Conservation (phyloP, 2,888 invertebrate species). For the Eristalis arbustorum region DNA sequence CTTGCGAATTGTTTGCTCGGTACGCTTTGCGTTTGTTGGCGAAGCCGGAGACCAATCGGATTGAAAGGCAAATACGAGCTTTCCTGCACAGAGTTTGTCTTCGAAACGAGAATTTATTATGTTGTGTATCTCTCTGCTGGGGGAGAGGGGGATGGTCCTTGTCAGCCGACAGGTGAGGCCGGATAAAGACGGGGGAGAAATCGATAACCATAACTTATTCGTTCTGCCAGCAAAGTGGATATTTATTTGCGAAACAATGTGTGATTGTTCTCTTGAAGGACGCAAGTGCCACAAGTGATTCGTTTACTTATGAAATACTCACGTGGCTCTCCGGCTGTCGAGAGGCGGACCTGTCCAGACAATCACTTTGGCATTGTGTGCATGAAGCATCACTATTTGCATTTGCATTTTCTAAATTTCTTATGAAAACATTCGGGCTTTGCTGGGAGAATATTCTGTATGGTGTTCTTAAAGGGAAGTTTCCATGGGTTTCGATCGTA, state of each 20-base stretch:
- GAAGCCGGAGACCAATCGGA: slow-evolving; percentile 55
- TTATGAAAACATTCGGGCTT: too few species aligned
- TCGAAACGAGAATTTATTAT: slow-evolving; percentile 44
- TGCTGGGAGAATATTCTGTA: too few species aligned
- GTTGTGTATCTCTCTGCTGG: not conserved
- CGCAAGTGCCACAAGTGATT: not conserved
- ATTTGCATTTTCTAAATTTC: too few species aligned
- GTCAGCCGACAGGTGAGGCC: not conserved
- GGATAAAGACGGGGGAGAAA: slow-evolving; percentile 20
- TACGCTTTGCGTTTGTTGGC: slow-evolving; percentile 44
- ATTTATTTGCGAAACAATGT: slow-evolving; percentile 48
- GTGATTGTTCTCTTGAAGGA: slow-evolving; percentile 7
- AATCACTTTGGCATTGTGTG: too few species aligned
- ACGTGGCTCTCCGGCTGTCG: not conserved
- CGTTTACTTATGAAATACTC: not conserved
- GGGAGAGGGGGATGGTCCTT: not conserved
- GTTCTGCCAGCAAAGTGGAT: slow-evolving; percentile 27
- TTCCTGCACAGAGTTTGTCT: slow-evolving; percentile 24
- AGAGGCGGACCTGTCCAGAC: too few species aligned
- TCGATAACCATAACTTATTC: slow-evolving; percentile 50
- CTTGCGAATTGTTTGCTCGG: slow-evolving; percentile 54
- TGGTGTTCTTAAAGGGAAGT: too few species aligned
- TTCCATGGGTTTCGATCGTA: too few species aligned
- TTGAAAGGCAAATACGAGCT: slow-evolving; percentile 61
- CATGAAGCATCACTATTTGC: too few species aligned